Percentiles rank a stretch among this genome's conserved stretches.
Conservation (phyloP, 2,888 invertebrate genomes). For the Mesorhabditis spiculigera region DNA sequence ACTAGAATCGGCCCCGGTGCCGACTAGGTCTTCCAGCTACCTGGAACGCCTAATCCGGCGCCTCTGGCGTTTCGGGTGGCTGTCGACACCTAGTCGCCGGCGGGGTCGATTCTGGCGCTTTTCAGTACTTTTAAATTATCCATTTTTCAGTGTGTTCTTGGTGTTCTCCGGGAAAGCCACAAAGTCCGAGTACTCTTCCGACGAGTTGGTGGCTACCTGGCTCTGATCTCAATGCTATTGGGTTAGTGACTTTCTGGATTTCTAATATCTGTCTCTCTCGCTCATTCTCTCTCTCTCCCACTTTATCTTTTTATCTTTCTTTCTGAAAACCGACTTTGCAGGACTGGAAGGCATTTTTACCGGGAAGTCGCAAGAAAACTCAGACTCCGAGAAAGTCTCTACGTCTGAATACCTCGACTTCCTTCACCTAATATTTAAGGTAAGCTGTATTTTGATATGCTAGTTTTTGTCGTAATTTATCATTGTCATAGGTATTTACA, state of each 20-base stretch:
- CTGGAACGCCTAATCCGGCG: no score
- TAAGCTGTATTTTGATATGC: background rate
- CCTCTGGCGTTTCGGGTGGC: no score
- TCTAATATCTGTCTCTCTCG: no score
- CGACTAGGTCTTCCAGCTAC: no score
- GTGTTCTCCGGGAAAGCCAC: constrained; percentile 81
- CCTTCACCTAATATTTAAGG: constrained; percentile 51
- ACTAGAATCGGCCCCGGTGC: no score
- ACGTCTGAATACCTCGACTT: constrained; percentile 35
- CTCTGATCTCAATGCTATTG: constrained; percentile 88
- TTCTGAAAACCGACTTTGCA: background rate
- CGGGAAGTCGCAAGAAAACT: no score
- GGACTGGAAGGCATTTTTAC: background rate
- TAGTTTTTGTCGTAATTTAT: constrained; percentile 8
- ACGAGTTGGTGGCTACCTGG: constrained; percentile 95
- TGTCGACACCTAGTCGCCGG: no score
- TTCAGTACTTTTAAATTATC: background rate
- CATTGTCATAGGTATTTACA: background rate
- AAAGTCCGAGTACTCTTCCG: constrained; percentile 91
- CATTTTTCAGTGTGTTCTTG: constrained; percentile 29
- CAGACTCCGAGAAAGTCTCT: no score
- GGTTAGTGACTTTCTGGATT: no score
- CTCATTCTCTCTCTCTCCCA: no score
- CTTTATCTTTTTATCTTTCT: no score
- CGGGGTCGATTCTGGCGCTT: background rate